phyloP scores from a whole-genome alignment of 2,888 invertebrate species.

The Parthenolecanium corni region DNA sequence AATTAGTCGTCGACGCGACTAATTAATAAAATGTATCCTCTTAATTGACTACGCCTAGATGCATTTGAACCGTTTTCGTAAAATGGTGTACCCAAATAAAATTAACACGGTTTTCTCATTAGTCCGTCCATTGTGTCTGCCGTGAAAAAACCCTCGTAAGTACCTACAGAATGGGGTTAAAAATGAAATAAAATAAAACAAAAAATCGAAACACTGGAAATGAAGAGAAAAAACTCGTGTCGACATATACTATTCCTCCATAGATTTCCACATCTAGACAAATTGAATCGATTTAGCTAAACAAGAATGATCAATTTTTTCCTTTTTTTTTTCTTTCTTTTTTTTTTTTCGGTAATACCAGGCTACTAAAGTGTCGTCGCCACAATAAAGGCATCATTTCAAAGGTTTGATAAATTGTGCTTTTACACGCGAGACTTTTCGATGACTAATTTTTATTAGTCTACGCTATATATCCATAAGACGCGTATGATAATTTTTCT shows the following conservation, averaged over 20 bases:
- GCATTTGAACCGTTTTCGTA: slow-evolving; percentile 10
- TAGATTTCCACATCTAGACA: neutral
- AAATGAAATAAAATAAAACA: no score
- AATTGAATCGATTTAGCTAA: neutral
- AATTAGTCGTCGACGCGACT: slow-evolving; percentile 17
- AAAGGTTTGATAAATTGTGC: no score
- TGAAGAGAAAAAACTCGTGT: neutral
- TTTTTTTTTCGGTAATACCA: neutral
- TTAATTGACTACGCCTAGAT: slow-evolving; percentile 14
- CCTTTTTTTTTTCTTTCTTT: neutral
- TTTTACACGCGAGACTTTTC: no score
- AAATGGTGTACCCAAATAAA: slow-evolving; percentile 8
- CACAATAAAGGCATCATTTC: no score
- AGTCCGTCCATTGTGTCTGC: slow-evolving; percentile 12
- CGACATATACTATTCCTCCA: neutral
- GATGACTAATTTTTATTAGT: no score
- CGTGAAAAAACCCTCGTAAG: neutral
- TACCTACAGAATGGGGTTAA: neutral
- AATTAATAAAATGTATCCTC: slow-evolving; percentile 21
- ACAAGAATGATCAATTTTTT: neutral
- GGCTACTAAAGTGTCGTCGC: no score
- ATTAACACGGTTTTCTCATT: slow-evolving; percentile 25
- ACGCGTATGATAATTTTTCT: slow-evolving; percentile 12
- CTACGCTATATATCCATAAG: no score
- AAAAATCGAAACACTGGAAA: no score